Base-by-base conservation (phyloP, 2,113 vertebrate species). In the Talpa occidentalis region DNA sequence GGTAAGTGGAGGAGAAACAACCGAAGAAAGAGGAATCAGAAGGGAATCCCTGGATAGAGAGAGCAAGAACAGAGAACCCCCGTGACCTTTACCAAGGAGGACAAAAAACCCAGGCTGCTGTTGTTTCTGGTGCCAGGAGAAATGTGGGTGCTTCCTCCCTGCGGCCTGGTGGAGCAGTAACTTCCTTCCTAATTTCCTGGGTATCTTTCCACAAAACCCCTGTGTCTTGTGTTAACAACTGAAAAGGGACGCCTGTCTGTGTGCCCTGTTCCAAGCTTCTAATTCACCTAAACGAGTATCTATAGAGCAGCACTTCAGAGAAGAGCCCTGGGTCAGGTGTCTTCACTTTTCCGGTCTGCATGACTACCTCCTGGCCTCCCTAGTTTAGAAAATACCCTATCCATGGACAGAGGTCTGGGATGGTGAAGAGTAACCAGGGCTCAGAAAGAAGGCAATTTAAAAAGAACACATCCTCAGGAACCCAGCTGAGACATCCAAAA, bases 41-140 rank as follows among this genome's bases (percentile, higher is more conserved):
- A 37, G 64, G 54, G n/a, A 37, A 56, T 44, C 0, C 1, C 19
- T n/a, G 59, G 52, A 26, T 8, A 17, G n/a, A 4, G 22, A 72
- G 15, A 7, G 1, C 40, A 14, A 35, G 40, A 42, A 40, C 3
- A 47, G 37, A 44, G 37, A 85, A 47, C 21, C 15, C 15, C 35
- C 21, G 0, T 0, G n/a, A 12, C 26, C 0, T 28, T 54, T 54
- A 17, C 54, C 12, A 22, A 54, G 11, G n/a, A 11, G n/a, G 64
- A 24, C 21, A 24, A 49, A 84, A 12, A 10, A 3, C 28, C 52
- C 12, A 52, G 52, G 62, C 52, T 49, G 56, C 35, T 69, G 11
- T 2, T 59, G 15, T 40, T 32, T 64, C 56, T 84, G 0, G 1
- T 6, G 59, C 14, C 19, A 5, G 0, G 0, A 54, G 62, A 60